A percentile compares a stretch with the other conserved stretches of the same genome.
Evolutionary conservation across 2,797 vertebrate genomes (phyloP).

Genomic region (Microhierax caerulescens): DNA sequence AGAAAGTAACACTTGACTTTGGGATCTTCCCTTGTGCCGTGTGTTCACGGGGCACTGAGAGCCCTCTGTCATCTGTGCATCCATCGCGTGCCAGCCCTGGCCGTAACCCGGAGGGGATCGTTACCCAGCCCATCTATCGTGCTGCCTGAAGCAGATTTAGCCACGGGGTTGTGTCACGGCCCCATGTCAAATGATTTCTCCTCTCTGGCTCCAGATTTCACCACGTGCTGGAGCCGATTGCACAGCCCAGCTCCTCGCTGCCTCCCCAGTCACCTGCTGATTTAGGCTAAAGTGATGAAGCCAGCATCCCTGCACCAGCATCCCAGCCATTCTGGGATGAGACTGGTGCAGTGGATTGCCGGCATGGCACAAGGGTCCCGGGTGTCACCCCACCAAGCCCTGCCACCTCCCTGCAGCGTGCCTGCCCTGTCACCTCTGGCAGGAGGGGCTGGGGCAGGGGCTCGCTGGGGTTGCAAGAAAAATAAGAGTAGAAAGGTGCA

Average conservation of each 20-base stretch:
- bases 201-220: neutral
- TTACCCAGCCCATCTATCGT: neutral
- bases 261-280: neutral
- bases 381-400: neutral
- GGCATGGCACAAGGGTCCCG: neutral
- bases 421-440: neutral
- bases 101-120: neutral
- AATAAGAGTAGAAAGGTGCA: neutral
- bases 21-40: neutral
- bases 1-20: constrained; percentile 34
- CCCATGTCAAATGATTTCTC: neutral
- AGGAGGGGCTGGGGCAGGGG: neutral
- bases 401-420: neutral
- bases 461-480: neutral
- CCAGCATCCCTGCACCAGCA: rapidly evolving
- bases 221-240: neutral
- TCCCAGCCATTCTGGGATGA: rapidly evolving
- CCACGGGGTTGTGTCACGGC: neutral
- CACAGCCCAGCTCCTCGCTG: neutral
- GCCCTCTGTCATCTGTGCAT: neutral
- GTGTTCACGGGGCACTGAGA: neutral
- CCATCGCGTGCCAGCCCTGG: neutral
- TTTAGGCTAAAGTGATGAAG: no score
- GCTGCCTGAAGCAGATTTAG: neutral
- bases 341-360: rapidly evolving